A percentile compares a stretch with the other conserved stretches of the same genome.
These are phyloP conservation scores for Magallana angulata DNA, from an alignment of 1,140 invertebrate species.

Conservation along the genomic window DNA sequence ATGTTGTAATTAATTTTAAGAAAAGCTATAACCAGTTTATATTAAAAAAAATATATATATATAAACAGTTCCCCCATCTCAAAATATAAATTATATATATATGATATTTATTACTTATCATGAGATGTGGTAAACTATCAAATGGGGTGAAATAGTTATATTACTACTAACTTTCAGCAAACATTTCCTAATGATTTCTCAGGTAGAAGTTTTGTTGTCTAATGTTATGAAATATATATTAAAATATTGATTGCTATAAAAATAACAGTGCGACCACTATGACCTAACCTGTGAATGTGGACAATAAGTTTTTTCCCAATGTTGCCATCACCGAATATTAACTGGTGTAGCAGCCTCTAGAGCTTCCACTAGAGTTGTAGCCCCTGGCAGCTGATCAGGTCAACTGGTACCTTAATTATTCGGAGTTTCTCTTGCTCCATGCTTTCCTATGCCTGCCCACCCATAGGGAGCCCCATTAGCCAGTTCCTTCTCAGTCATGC, in stretches of 20 bases:
- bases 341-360: constrained; percentile 23
- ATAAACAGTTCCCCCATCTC: no score
- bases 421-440: constrained; percentile 23
- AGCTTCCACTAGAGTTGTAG: constrained; percentile 14
- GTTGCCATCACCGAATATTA: constrained; percentile 23
- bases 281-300: constrained; percentile 23
- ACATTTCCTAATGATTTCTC: no score
- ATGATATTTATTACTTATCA: no score
- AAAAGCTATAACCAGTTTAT: no score
- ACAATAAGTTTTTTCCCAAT: constrained; percentile 11
- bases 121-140: no score
- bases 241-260: constrained; percentile 37
- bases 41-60: no score
- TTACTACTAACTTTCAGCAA: no score
- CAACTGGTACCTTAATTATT: constrained; percentile 22
- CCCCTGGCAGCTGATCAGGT: constrained; percentile 23
- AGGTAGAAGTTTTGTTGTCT: no score
- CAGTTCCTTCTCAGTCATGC: constrained; percentile 29
- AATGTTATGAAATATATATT: not conserved
- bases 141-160: no score
- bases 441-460: constrained; percentile 35
- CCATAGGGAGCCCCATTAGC: constrained; percentile 35
- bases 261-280: constrained; percentile 33
- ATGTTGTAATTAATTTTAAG: no score
- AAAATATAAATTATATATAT: no score